Percentiles rank a stretch among this genome's conserved stretches.
phyloP scores from a whole-genome alignment of 2,113 vertebrate species.

The Haliaeetus leucogaster region DNA sequence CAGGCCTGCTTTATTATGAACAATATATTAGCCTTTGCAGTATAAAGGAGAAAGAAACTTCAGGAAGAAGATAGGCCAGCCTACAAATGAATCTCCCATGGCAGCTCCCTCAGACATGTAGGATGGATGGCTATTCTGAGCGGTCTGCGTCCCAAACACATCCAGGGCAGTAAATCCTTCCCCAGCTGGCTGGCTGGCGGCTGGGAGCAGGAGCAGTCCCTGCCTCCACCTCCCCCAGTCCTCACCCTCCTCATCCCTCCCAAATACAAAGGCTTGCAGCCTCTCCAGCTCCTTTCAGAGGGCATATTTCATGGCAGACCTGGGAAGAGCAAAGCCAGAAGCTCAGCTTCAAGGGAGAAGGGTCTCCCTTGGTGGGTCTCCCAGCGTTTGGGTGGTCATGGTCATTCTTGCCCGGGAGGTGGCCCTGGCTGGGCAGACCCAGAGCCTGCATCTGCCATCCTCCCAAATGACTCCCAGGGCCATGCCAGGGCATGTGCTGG shows the following conservation, averaged over 20 bases:
- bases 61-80: not conserved
- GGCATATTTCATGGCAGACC: not conserved
- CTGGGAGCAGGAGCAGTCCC: not conserved
- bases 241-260: not conserved
- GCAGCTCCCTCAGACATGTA: not conserved
- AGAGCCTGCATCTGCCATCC: not conserved
- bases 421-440: not conserved
- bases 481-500: not conserved
- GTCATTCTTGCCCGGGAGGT: not conserved
- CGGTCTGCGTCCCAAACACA: not conserved
- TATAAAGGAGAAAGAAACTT: conserved; percentile 25
- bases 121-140: not conserved
- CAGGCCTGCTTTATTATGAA: conserved; percentile 4
- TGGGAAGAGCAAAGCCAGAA: not conserved
- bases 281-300: not conserved
- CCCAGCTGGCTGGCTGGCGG: accelerated
- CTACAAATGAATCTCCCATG: conserved; percentile 16
- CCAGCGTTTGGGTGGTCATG: not conserved
- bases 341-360: not conserved
- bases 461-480: not conserved
- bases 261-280: not conserved
- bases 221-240: accelerated
- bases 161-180: conserved; percentile 8
- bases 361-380: not conserved
- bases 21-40: conserved; percentile 37